A percentile compares a stretch with the other conserved stretches of the same genome.
Evolutionary conservation across 1,140 invertebrate genomes (phyloP).

Genomic region (Apolygus lucorum): DNA sequence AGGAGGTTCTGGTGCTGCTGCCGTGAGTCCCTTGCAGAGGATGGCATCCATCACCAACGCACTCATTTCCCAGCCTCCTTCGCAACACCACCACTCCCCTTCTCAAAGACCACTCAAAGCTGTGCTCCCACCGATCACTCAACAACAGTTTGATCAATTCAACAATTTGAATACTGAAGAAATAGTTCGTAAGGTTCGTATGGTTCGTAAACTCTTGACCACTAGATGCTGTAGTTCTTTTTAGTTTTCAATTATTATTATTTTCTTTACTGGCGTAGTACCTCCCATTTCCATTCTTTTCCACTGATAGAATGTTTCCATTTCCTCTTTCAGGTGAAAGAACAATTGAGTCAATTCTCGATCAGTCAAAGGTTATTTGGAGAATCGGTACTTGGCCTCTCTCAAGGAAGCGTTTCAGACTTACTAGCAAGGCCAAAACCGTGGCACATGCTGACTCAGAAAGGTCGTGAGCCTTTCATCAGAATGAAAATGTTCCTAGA

Average conservation of each 20-base stretch:
- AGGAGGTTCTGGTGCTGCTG: constrained; percentile 45
- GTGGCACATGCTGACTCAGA: constrained; percentile 91
- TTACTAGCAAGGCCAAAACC: constrained; percentile 88
- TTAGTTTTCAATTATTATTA: not conserved
- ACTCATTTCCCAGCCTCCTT: constrained; percentile 81
- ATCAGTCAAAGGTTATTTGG: constrained; percentile 98
- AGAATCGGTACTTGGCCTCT: constrained; percentile 91
- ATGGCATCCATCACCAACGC: constrained; percentile 98
- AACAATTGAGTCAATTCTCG: constrained; percentile 94
- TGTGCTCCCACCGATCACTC: constrained; percentile 93
- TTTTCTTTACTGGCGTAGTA: not conserved
- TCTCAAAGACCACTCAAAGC: constrained; percentile 85
- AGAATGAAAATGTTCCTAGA: constrained; percentile 97
- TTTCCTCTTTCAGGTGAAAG: constrained; percentile 70
- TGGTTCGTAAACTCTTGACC: not conserved
- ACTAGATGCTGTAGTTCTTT: too few relatives aligned
- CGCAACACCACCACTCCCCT: constrained; percentile 68
- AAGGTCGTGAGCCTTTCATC: constrained; percentile 93
- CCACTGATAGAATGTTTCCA: not conserved
- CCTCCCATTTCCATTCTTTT: not conserved
- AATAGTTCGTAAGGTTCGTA: constrained; percentile 77
- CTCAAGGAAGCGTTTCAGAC: constrained; percentile 92
- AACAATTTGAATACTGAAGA: constrained; percentile 98
- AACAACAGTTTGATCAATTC: constrained; percentile 98
- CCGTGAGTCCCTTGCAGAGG: constrained; percentile 83